Conservation (phyloP, 2,113 vertebrate species). For the Hypocryptadius cinnamomeus region DNA sequence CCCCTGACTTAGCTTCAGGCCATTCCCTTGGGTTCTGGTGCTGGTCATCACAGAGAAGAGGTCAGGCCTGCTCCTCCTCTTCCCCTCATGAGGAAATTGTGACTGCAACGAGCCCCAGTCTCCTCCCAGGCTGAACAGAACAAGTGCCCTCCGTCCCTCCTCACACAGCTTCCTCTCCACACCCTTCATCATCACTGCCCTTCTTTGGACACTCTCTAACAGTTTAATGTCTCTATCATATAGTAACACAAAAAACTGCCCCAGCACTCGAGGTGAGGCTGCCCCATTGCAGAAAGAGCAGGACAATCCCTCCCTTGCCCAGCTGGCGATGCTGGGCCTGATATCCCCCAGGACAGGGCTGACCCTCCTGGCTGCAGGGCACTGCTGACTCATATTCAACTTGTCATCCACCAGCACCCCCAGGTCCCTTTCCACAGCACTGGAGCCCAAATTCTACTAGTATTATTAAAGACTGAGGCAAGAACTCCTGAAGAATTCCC, state of each 20-base stretch:
- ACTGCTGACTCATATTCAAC: background rate
- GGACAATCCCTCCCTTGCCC: background rate
- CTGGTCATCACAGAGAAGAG: background rate
- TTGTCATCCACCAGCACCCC: background rate
- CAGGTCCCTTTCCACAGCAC: background rate
- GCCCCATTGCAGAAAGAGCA: background rate
- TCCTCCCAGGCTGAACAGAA: background rate
- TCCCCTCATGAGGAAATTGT: accelerated
- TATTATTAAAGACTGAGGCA: background rate
- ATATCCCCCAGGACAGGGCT: background rate
- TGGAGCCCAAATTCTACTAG: background rate
- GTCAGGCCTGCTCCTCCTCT: background rate
- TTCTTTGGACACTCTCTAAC: background rate
- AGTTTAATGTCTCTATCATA: background rate
- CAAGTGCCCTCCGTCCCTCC: background rate
- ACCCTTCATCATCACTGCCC: background rate
- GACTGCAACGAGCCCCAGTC: background rate
- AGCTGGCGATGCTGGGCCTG: accelerated
- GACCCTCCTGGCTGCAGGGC: background rate
- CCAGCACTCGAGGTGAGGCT: accelerated
- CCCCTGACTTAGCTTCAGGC: background rate
- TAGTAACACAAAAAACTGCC: background rate
- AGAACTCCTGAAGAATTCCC: background rate
- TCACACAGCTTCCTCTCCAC: background rate
- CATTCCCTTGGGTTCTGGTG: background rate